Base-by-base conservation (phyloP, 2,888 invertebrate genomes). In the Oxycera nigricornis region DNA sequence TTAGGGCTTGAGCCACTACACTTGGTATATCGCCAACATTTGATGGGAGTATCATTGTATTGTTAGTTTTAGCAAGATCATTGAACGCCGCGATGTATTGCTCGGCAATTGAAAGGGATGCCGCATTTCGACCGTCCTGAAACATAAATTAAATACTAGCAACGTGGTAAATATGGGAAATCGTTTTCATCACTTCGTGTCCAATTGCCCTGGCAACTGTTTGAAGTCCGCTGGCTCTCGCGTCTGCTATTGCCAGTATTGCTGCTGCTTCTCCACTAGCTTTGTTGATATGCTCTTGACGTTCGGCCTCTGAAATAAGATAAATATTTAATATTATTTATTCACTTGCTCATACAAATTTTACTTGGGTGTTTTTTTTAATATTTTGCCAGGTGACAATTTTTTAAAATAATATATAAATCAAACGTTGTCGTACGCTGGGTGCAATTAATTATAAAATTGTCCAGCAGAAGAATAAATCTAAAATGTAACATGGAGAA, bases 61-160 rank as follows among this genome's bases (percentile, higher is more conserved):
- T 99, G 82, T 92, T 94, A 11, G 92, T 92, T 84, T 94, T 93
- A 0, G 99, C 98, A 77, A 99, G 86, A 81, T 96, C 93, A 82
- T 94, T 90, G 86, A 99, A 99, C 14, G 98, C 98, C 22, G 89
- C 87, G 46, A 99, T 95, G 83, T 99, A 99, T 83, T 98, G 95
- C 82, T 99, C 98, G 0, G 99, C 99, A 76, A 99, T 88, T 14
- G 92, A 91, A 46, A 98, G 87, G 0, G 96, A 92, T 1, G 98
- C 98, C 0, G 98, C 99, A 86, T 94, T 92, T 77, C 90, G 90
- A 24, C 95, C 97, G 81, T 93, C 89, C 90, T 92, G 82, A 68
- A 41, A 72, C n/a, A 35, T 35, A 35, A 2, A 46, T 14, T 46
- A 46, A 14, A 11, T 2, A 46, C 17, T 46, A n/a, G n/a, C n/a